Conservation (phyloP, 2,797 vertebrate genomes). For the Gallinago stenura region DNA sequence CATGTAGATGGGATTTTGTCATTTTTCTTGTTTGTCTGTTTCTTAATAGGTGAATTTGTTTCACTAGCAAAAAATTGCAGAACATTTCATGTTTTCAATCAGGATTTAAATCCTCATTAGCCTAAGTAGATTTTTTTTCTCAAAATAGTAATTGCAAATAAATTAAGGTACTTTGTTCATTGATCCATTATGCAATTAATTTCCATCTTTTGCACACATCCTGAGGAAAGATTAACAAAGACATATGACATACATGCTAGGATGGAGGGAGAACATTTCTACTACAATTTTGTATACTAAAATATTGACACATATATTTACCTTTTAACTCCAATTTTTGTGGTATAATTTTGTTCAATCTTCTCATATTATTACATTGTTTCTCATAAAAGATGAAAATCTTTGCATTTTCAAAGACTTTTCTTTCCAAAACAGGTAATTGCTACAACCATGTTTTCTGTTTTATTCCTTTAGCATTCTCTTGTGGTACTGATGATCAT, state of each 20-base stretch:
- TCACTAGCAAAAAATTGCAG: background rate
- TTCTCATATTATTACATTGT: background rate
- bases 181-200: background rate
- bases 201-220: background rate
- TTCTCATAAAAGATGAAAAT: background rate
- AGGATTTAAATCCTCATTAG: background rate
- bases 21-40: background rate
- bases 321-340: background rate
- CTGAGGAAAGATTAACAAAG: background rate
- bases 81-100: background rate
- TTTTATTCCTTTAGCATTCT: background rate
- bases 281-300: background rate
- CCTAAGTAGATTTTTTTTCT: background rate
- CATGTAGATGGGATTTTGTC: background rate
- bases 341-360: background rate
- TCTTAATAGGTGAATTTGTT: background rate
- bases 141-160: background rate
- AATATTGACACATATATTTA: conserved; percentile 2
- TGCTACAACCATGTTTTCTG: background rate
- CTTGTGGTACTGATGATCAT: background rate
- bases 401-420: background rate
- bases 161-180: background rate
- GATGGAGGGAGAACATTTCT: background rate
- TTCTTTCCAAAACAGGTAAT: background rate
- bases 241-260: background rate